Base-by-base conservation (phyloP, 2,888 invertebrate genomes). In the Heliconius erato region DNA sequence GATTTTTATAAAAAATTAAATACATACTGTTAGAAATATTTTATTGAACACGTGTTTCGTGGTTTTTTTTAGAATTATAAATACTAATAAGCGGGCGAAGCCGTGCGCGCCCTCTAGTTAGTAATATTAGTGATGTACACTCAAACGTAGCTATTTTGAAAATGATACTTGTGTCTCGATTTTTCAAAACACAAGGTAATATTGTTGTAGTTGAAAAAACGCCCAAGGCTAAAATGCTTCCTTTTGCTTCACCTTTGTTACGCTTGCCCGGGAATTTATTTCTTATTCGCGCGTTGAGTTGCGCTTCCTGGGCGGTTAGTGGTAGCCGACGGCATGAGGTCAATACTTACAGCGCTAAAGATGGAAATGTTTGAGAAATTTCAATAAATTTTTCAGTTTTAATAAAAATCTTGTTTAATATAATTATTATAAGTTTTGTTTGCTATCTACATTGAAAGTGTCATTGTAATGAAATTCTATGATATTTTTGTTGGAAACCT, bases 231-330 rank as follows among this genome's bases (percentile, higher is more conserved):
- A 87, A 87, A 89, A 89, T 91, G 92, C 93, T 94, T 94, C 93
- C 95, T 94, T 95, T 94, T 93, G 94, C 93, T 94, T 94, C 92
- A 94, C 94, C 94, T 95, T 95, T 95, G 95, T 95, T 96, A 95
- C 95, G 95, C 94, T 95, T 94, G 95, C 94, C 94, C 92, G 89
- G 89, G 92, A 94, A 94, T 95, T 95, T 95, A 94, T 95, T 95
- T 95, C 94, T 94, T 94, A 94, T 94, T 95, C 93, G 93, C 94
- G 92, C 92, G 95, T 91, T 95, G 95, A 95, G 92, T 92, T 90
- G 91, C 91, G 94, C 95, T 96, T 96, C 95, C 95, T 95, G 95
- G 95, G 95, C 94, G 95, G 95, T 92, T 93, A 92, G 92, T 89
- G 90, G 91, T 89, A 88, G 92, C 95, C 94, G 85, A 89, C 87